Base-by-base conservation (phyloP, 2,797 vertebrate species). In the Melanotaenia parkinsoni region DNA sequence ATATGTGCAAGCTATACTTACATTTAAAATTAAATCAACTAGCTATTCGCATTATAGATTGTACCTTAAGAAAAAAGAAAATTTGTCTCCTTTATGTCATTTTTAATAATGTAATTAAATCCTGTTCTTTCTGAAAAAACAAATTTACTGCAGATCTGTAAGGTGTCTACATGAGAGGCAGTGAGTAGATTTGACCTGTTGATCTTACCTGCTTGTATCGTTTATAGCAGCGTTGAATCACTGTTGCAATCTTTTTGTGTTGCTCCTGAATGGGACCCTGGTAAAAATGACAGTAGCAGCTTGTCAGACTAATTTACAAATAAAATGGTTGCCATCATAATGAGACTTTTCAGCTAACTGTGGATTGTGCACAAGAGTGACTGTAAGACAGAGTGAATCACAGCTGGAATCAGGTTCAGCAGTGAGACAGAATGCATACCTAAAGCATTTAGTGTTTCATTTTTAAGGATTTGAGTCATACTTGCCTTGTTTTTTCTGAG, bases 141-240 rank as follows among this genome's bases (percentile, higher is more conserved):
- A 0, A 9, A n/a, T 10, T 47, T n/a, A 9, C 45, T 47, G 20
- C n/a, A 20, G 20, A 47, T 50, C 47, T 50, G n/a, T 22, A 22
- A 50, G 20, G 45, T 2, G 6, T 45, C 18, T 0, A 10, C 13
- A 18, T 5, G n/a, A 20, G 24, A 57, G 22, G 11, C 24, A 9
- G 5, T 24, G 3, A 13, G 7, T 9, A 40, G 30, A 47, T 56
- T 24, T 20, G 28, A 24, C 20, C 9, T 56, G 32, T 20, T 60
- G 13, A 43, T 51, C 89, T 94, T 95, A 99, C 98, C 98, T 99
- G 98, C 90, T 98, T 99, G 88, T 99, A 99, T 93, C 97, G 97
- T 87, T 98, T 96, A 94, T 99, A 99, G 92, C 97, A 99, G 85
- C 97, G 97, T 88, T 99, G 98, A 91, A 99, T 97, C 86, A 99